Conservation (phyloP, 2,888 invertebrate species). For the Cephalotes varians region DNA sequence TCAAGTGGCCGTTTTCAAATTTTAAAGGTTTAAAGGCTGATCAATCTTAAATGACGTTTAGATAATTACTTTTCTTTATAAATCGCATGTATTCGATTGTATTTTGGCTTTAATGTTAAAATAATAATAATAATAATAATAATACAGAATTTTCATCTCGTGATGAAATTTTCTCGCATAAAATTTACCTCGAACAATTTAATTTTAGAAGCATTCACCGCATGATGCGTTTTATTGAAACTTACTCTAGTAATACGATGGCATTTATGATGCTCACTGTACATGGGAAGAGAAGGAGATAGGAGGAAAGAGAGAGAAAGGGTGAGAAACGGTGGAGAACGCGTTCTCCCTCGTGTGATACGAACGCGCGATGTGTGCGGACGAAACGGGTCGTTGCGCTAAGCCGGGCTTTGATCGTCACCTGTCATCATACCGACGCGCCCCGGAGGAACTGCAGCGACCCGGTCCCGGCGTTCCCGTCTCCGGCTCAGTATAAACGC, state of each 20-base stretch:
- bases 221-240: constrained; percentile 19
- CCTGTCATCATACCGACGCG: constrained; percentile 79
- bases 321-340: constrained; percentile 27
- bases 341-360: constrained; percentile 69
- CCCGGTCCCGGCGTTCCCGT: constrained; percentile 22
- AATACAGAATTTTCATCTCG: not conserved
- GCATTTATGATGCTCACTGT: constrained; percentile 27
- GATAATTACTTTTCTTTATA: not conserved
- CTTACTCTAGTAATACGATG: not conserved
- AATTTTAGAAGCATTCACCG: not conserved
- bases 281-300: constrained; percentile 46
- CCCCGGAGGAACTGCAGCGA: constrained; percentile 62
- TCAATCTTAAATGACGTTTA: not conserved
- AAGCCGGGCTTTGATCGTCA: constrained; percentile 83
- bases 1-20: not conserved
- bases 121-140: not conserved
- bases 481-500: constrained; percentile 64
- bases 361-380: constrained; percentile 78
- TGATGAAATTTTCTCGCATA: not conserved
- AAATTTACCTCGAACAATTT: constrained; percentile 5
- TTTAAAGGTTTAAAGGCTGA: not conserved
- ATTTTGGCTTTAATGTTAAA: not conserved
- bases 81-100: not conserved
- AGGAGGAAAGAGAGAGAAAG: constrained; percentile 49
- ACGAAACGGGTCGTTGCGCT: constrained; percentile 83